Evolutionary conservation across 2,113 vertebrate genomes (phyloP).

Genomic region (Eulacestoma nigropectus): DNA sequence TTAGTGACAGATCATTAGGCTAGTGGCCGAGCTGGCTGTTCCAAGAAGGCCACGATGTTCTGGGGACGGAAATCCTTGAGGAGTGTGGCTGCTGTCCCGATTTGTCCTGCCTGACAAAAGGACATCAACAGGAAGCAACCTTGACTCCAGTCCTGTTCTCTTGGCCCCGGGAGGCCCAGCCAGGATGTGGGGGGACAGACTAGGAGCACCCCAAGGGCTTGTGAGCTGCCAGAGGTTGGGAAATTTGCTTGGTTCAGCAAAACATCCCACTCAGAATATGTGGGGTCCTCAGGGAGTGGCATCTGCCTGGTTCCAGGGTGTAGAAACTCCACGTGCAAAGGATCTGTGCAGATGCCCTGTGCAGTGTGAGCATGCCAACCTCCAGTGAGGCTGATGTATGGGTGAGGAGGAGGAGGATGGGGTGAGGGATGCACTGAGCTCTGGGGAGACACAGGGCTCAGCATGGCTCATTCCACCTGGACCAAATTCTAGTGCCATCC

Average conservation of each 20-base stretch:
- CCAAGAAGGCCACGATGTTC: constrained; percentile 41
- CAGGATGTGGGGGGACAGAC: neutral
- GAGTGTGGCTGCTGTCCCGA: neutral
- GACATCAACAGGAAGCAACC: constrained; percentile 63
- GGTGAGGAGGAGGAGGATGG: neutral
- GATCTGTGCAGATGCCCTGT: neutral
- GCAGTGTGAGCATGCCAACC: neutral
- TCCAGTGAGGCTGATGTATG: accelerated
- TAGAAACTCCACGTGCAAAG: neutral
- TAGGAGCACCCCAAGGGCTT: neutral
- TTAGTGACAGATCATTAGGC: neutral
- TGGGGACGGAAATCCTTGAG: constrained; percentile 57
- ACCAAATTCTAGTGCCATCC: neutral
- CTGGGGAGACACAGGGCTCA: neutral
- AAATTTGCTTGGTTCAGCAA: neutral
- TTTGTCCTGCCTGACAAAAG: constrained; percentile 12
- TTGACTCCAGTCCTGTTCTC: neutral
- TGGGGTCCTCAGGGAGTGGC: accelerated
- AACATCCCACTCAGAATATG: neutral
- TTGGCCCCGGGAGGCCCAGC: neutral
- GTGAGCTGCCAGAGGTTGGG: neutral
- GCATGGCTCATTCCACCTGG: neutral
- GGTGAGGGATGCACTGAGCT: neutral
- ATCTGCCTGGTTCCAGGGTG: neutral
- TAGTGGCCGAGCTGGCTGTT: neutral